Base-by-base conservation (phyloP, 2,113 vertebrate species). In the Channa argus region DNA sequence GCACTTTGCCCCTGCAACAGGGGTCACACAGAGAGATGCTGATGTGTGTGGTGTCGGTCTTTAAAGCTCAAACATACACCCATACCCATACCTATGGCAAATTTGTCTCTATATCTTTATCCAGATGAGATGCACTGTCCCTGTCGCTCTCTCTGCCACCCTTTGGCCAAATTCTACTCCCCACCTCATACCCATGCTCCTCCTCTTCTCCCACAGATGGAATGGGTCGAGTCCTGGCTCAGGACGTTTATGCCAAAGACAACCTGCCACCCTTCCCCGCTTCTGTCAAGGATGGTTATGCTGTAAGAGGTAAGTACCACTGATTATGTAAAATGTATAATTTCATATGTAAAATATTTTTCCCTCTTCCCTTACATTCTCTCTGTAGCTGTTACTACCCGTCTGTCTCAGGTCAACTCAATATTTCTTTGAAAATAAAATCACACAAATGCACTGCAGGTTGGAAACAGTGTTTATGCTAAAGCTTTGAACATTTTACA, bases 191-290 rank as follows among this genome's bases (percentile, higher is more conserved):
- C 58, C n/a, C 43, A 12, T 69, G 36, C 81, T 74, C 81, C 55
- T 82, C 58, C 45, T 79, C 71, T 74, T 53, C 60, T 75, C 51
- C 54, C 50, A 50, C 86, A 99, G 98, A 99, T 94, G 97, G 98
- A 86, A 98, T 99, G 97, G 98, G 98, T 80, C 94, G 98, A 93
- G 98, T 99, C 85, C 96, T 99, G 90, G 98, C 98, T 93, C 98
- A 99, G 96, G 98, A 99, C 80, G 97, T 99, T 86, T 99, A 98
- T 94, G 98, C 98, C 95, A 99, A 99, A 97, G 98, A 99, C 94
- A 99, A 99, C 92, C 94, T 99, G 85, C 98, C 98, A 54, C 97
- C 98, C 5, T 99, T 99, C 82, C 98, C 98, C 85, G 98, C 98
- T 77, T 99, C 98, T 75, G 97, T 99, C 84, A 99, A 99, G 93